Base-by-base conservation (phyloP, 1,140 invertebrate species). In the Trichonephila clavata region DNA sequence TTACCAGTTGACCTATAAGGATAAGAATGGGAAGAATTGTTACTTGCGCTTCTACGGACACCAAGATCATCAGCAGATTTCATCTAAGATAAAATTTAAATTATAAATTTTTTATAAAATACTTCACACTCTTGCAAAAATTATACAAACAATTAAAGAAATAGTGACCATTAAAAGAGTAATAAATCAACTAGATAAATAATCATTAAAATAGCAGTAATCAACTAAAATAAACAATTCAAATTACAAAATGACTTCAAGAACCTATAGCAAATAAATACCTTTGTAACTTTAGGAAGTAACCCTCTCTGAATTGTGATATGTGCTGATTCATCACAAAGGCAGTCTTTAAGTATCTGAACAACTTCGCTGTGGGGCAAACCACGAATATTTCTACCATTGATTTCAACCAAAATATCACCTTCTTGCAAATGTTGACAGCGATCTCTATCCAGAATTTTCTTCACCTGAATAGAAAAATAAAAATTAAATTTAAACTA, bases 321-420 rank as follows among this genome's bases (percentile, higher is more conserved):
- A n/a, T 97, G 97, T 0, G 98, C 98, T 95, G 98, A 98, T 93
- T 97, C 97, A 94, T 98, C 98, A 87, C 98, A 97, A 0, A 98
- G 97, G 96, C 99, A 99, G 92, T 99, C 98, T 96, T 99, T 99
- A 18, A 99, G 96, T 18, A 99, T 97, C 96, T 99, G 98, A 0
- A 99, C 99, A 7, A 99, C 99, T 95, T 99, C 97, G 24, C 97
- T 97, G 95, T 99, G 99, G 81, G 97, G 97, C 96, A 99, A 97
- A 94, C 98, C 97, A 90, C 97, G 97, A 1, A 99, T 98, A 94
- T 97, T 97, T 13, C 97, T 97, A 88, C 98, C 97, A 95, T 99
- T 99, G 90, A 99, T 99, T 95, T 98, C 98, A 18, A 99, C 96
- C 59, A 99, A 96, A 90, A 99, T 97, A 96, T 99, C 99, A 3